Conservation (phyloP, 2,888 invertebrate species). For the Lasioglossum villosulum region DNA sequence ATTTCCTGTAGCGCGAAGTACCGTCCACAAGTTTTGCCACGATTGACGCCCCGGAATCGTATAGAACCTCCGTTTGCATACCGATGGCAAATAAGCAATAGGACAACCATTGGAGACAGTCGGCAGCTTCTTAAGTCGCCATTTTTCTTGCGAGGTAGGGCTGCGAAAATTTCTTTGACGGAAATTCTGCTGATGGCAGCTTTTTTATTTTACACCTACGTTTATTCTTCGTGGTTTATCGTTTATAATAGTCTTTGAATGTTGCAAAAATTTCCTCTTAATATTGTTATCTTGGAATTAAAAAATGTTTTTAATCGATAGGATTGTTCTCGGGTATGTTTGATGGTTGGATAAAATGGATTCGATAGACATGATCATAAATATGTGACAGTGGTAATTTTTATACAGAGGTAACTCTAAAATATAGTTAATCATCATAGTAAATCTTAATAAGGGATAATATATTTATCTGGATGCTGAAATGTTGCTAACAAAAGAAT, state of each 20-base stretch:
- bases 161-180: background rate
- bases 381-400: too few species aligned
- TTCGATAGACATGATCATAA: too few species aligned
- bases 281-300: too few species aligned
- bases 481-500: too few species aligned
- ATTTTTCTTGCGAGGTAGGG: background rate
- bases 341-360: too few species aligned
- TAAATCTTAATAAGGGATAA: too few species aligned
- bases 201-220: background rate
- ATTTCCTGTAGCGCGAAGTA: slow-evolving; percentile 45
- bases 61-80: slow-evolving; percentile 4
- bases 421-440: too few species aligned
- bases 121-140: background rate
- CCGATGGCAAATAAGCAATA: background rate
- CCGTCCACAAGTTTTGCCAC: slow-evolving; percentile 24
- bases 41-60: slow-evolving; percentile 33
- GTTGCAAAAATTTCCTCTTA: too few species aligned
- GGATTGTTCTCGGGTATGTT: too few species aligned
- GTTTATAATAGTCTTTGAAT: background rate
- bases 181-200: background rate
- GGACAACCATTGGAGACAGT: background rate
- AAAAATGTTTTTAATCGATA: too few species aligned
- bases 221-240: background rate
- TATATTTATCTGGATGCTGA: too few species aligned
- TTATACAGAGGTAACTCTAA: too few species aligned